Percentiles rank a stretch among this genome's conserved stretches.
These are phyloP conservation scores for Octomys mimax DNA, from an alignment of 2,797 vertebrate species.

Conservation along the genomic window DNA sequence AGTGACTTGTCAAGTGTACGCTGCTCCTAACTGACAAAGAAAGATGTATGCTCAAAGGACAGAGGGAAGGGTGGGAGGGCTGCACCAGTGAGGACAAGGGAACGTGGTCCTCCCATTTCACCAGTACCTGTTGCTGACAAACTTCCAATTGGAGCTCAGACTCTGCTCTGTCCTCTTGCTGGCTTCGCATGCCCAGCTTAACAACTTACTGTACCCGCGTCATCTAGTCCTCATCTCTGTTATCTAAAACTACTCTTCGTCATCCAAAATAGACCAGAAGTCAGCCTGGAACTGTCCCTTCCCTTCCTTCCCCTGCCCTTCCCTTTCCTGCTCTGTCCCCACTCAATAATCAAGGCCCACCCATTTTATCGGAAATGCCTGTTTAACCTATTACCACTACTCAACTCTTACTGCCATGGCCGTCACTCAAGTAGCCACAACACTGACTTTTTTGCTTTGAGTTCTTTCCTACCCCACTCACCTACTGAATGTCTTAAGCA, in stretches of 20 bases:
- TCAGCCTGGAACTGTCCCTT: background rate
- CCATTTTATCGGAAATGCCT: background rate
- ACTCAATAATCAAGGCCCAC: background rate
- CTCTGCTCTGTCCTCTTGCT: background rate
- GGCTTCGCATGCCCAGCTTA: background rate
- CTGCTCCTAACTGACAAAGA: background rate
- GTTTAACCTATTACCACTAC: background rate
- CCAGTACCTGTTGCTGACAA: fast-evolving
- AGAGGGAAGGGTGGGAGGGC: background rate
- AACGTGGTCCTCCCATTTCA: background rate
- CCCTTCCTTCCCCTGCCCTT: too few species aligned
- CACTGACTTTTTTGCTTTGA: background rate
- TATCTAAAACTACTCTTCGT: background rate
- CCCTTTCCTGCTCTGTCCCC: background rate
- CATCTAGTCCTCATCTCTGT: background rate
- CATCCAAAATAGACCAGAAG: background rate
- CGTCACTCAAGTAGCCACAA: background rate
- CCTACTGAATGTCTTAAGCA: too few species aligned
- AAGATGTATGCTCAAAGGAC: background rate
- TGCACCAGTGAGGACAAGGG: background rate
- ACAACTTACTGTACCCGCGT: fast-evolving
- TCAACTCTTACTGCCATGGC: fast-evolving
- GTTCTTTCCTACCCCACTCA: background rate
- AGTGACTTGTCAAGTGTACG: background rate
- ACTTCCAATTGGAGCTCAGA: fast-evolving